Percentiles rank a stretch among this genome's conserved stretches.
These are phyloP conservation scores for Oreochromis tanganicae DNA, from an alignment of 2,113 vertebrate genomes.

Conservation along the genomic window DNA sequence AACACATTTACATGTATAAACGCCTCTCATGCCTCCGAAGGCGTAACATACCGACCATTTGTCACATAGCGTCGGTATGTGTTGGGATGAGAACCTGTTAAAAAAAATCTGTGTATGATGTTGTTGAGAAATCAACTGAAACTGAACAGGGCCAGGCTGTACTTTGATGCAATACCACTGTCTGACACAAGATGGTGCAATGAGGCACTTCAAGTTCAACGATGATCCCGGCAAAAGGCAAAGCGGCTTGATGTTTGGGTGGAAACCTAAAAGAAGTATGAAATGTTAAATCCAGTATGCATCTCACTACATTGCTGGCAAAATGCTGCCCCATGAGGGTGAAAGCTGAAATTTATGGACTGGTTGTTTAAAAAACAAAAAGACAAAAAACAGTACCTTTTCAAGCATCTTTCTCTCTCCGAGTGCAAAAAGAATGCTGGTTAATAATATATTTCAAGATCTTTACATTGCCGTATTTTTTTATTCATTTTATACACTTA, in stretches of 20 bases:
- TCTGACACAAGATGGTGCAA: neutral
- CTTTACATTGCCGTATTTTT: neutral
- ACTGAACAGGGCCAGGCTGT: neutral
- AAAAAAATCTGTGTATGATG: neutral
- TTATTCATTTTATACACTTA: neutral
- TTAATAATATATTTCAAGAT: neutral
- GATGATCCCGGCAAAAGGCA: neutral
- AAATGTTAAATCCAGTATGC: neutral
- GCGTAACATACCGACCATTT: neutral
- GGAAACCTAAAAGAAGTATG: neutral
- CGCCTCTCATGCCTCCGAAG: neutral
- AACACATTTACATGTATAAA: neutral
- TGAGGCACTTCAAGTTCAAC: neutral
- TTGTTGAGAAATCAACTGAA: neutral
- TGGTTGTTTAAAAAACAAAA: neutral
- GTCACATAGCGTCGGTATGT: neutral
- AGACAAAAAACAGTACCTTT: neutral
- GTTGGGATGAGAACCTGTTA: neutral
- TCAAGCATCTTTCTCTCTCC: neutral
- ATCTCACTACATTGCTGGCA: neutral
- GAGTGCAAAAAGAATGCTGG: rapidly evolving
- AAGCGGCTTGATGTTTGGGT: rapidly evolving
- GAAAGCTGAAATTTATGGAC: neutral
- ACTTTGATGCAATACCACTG: neutral
- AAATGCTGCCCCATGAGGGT: neutral